Percentiles rank a stretch among this genome's conserved stretches.
phyloP scores from a whole-genome alignment of 2,888 invertebrate genomes.

The Leptinotarsa rubiginosa region DNA sequence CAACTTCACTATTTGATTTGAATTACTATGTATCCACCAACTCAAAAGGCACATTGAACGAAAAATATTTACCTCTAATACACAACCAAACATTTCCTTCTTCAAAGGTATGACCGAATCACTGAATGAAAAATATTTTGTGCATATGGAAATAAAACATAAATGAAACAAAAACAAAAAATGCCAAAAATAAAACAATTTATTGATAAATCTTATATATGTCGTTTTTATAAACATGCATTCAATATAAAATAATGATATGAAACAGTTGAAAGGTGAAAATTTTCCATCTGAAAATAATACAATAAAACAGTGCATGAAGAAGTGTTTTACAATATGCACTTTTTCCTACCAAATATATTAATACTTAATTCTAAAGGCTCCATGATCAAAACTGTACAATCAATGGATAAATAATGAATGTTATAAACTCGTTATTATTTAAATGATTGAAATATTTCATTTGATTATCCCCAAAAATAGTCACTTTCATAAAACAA shows the following conservation, averaged over 20 bases:
- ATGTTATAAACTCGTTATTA: conserved; percentile 22
- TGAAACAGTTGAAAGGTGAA: conserved; percentile 42
- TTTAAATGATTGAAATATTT: conserved; percentile 4
- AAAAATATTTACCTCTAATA: conserved; percentile 46
- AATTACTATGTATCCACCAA: conserved; percentile 59
- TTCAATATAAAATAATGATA: conserved; percentile 42
- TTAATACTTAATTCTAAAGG: conserved; percentile 23
- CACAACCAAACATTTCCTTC: conserved; percentile 12
- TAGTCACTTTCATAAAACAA: background rate
- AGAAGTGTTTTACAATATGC: conserved; percentile 32
- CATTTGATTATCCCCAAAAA: conserved; percentile 24
- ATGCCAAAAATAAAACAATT: conserved; percentile 57
- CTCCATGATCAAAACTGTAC: conserved; percentile 34
- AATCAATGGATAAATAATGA: conserved; percentile 20
- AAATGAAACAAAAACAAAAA: conserved; percentile 59
- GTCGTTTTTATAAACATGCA: conserved; percentile 48
- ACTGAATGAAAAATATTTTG: conserved; percentile 2
- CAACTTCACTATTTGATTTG: conserved; percentile 47
- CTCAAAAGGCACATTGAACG: conserved; percentile 53
- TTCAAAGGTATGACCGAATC: background rate
- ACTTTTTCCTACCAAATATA: conserved; percentile 18
- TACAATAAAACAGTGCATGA: conserved; percentile 38
- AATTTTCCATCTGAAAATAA: conserved; percentile 30
- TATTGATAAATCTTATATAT: conserved; percentile 49
- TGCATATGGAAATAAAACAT: conserved; percentile 61